Percentiles rank a stretch among this genome's conserved stretches.
Conservation (phyloP, 1,140 invertebrate genomes). For the Pemphigus obesinymphae region DNA sequence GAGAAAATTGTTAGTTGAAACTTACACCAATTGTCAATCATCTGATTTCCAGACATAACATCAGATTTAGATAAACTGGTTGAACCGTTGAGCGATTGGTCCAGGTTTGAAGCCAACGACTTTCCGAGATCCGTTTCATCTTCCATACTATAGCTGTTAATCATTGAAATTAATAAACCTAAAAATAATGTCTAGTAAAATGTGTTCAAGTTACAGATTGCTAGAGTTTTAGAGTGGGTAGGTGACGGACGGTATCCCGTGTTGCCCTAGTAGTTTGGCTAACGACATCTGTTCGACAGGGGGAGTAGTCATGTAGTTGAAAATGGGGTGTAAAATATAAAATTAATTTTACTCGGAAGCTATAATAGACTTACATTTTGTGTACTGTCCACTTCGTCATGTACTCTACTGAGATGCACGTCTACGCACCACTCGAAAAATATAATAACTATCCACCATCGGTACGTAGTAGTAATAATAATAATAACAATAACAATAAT, state of each 20-base stretch:
- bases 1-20: too few relatives aligned
- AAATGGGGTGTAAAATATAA: too few relatives aligned
- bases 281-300: too few relatives aligned
- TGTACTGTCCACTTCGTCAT: not conserved
- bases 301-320: too few relatives aligned
- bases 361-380: not conserved
- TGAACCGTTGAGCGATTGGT: not conserved
- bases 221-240: too few relatives aligned
- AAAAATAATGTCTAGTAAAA: not conserved
- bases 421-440: not conserved
- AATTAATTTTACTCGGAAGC: too few relatives aligned
- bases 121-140: not conserved
- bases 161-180: conserved; percentile 8
- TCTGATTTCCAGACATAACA: conserved; percentile 8
- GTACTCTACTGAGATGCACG: not conserved
- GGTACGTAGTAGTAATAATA: not conserved
- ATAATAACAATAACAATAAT: too few relatives aligned
- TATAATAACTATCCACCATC: not conserved
- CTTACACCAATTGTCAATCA: conserved; percentile 33
- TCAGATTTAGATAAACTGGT: not conserved
- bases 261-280: too few relatives aligned
- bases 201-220: not conserved
- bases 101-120: not conserved
- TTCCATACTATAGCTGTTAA: conserved; percentile 3
- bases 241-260: too few relatives aligned